Base-by-base conservation (phyloP, 2,113 vertebrate species). In the Prolemur simus region DNA sequence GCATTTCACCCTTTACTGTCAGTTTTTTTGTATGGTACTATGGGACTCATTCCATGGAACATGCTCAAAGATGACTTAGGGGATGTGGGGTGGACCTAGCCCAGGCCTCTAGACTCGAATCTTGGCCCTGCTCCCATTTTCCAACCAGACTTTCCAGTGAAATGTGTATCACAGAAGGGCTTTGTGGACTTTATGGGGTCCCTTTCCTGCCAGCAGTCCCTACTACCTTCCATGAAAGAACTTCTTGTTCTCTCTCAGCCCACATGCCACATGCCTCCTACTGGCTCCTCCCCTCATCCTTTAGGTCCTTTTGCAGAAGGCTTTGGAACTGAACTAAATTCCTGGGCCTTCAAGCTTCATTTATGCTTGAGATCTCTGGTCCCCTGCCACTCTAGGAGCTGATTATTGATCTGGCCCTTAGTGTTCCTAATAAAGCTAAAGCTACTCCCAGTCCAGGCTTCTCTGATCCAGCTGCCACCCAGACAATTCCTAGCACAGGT, bases 181-280 rank as follows among this genome's bases (percentile, higher is more conserved):
- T 95, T 89, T 96, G 63, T 97, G 94, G 60, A 78, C n/a, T 94
- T 92, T 32, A 66, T 39, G 63, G 64, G 66, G 21, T 56, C 68
- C 68, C 56, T 74, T 93, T 77, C 76, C 93, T 88, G 76, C 91
- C 68, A 78, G 74, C 74, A 87, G 80, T 58, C 64, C 39, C 71
- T 49, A 85, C 32, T 87, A 9, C 81, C 32, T 39, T 37, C 47
- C 34, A 64, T 97, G 49, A 97, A 96, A 97, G 95, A 93, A 89
- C 76, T 68, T 86, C 85, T 96, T 97, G 96, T 97, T 96, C 60
- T 83, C 18, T 54, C 42, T 94, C n/a, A 87, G 39, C 73, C 60
- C 52, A 64, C 25, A 49, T 80, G 83, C 84, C 71, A 39, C 52
- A 52, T 88, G 39, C 84, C 71, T n/a, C 52, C 34, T 85, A 7